Percentiles rank a stretch among this genome's conserved stretches.
Evolutionary conservation across 2,113 vertebrate species (phyloP).

Genomic region (Poecile atricapillus): DNA sequence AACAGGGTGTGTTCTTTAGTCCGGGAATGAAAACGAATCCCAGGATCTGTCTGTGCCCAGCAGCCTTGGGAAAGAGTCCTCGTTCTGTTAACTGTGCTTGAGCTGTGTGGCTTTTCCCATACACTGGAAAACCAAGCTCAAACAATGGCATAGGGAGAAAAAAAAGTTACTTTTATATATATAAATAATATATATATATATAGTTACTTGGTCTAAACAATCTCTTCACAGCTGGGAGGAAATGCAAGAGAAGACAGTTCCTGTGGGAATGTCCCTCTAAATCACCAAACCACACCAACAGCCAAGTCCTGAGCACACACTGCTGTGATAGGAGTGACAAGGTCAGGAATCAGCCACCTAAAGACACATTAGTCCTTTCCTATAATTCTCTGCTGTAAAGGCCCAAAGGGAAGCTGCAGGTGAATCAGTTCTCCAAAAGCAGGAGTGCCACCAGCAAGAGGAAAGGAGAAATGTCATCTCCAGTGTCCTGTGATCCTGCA

Average conservation of each 20-base stretch:
- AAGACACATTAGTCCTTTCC: neutral
- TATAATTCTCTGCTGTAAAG: neutral
- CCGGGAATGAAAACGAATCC: slow-evolving; percentile 7
- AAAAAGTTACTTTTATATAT: neutral
- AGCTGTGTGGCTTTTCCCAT: neutral
- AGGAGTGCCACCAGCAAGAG: neutral
- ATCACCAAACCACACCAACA: neutral
- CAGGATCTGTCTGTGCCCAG: slow-evolving; percentile 17
- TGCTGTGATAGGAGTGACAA: neutral
- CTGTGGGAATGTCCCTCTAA: neutral
- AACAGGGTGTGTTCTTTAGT: slow-evolving; percentile 25
- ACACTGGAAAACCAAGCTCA: neutral
- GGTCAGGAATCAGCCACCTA: neutral
- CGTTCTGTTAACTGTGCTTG: neutral
- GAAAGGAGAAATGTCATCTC: neutral
- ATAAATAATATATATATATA: neutral
- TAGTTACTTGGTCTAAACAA: neutral
- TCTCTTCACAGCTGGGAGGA: neutral
- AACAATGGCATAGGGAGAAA: neutral
- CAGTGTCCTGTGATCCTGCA: neutral
- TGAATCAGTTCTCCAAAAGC: neutral
- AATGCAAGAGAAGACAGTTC: neutral
- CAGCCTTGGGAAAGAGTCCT: neutral
- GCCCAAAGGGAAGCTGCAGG: neutral
- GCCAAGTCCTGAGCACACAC: neutral